A percentile compares a stretch with the other conserved stretches of the same genome.
phyloP scores from a whole-genome alignment of 2,797 vertebrate genomes.

The Falco berigora region DNA sequence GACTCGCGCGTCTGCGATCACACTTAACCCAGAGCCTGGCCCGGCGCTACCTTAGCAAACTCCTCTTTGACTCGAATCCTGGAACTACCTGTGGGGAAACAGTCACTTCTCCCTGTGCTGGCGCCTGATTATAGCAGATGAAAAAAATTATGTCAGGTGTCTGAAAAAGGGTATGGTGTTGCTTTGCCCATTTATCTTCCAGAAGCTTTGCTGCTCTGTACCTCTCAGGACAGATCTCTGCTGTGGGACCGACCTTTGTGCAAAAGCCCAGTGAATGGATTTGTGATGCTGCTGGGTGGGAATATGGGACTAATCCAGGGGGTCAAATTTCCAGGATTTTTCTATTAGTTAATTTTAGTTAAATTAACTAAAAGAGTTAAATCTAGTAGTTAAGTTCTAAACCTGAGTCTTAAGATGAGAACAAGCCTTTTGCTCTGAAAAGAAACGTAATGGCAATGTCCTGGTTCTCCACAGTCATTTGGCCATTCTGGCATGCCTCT shows the following conservation, averaged over 20 bases:
- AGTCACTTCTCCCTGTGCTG: background rate
- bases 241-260: background rate
- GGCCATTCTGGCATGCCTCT: background rate
- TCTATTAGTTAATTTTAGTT: no score
- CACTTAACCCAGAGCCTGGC: background rate
- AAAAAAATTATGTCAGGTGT: background rate
- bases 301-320: background rate
- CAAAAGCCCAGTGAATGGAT: background rate
- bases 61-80: background rate
- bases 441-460: background rate
- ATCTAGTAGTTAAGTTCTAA: background rate
- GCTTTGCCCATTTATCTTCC: background rate
- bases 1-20: rapidly evolving
- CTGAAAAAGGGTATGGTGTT: background rate
- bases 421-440: background rate
- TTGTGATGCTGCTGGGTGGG: background rate
- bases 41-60: background rate
- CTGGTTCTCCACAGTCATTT: background rate
- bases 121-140: background rate
- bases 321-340: background rate
- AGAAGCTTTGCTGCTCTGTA: background rate
- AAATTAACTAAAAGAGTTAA: no score
- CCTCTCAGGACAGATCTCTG: background rate
- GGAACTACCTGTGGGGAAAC: background rate
- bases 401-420: background rate